Conservation (phyloP, 2,797 vertebrate species). For the Lophotriccus pileatus region DNA sequence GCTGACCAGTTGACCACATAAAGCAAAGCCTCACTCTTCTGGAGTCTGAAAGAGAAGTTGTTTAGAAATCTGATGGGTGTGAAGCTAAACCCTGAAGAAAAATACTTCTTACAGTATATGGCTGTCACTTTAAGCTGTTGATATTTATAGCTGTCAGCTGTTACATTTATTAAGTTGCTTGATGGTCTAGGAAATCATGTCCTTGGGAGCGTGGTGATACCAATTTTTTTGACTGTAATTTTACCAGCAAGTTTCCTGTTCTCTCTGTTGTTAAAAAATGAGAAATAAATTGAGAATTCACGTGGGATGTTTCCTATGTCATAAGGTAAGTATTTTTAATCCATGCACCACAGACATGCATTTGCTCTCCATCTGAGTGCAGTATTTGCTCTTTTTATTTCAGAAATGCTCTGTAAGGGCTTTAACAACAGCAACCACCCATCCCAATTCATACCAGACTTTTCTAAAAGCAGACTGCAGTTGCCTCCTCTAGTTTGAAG, state of each 20-base stretch:
- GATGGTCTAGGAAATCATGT: not conserved
- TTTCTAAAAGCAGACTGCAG: not conserved
- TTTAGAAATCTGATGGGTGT: not conserved
- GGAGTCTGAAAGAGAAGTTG: not conserved
- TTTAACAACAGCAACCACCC: not conserved
- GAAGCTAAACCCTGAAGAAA: not conserved
- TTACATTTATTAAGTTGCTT: not conserved
- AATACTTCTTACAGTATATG: not conserved
- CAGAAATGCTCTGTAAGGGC: not conserved
- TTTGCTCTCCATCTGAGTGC: not conserved
- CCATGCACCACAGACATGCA: not conserved
- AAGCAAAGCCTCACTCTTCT: rapidly evolving
- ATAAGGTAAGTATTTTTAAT: not conserved
- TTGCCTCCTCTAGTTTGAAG: not conserved
- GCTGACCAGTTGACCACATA: not conserved
- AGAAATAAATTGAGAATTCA: not conserved
- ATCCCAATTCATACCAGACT: not conserved
- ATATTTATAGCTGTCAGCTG: not conserved
- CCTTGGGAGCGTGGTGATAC: not conserved
- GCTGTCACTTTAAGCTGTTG: not conserved
- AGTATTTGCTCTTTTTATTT: not conserved
- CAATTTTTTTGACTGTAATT: not conserved
- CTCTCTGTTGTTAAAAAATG: not conserved
- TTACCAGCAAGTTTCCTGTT: not conserved
- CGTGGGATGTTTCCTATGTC: not conserved